Evolutionary conservation across 2,888 invertebrate species (phyloP), one percentile per base, ranked within the genome.

Genomic region (Caenorhabditis japonica): DNA sequence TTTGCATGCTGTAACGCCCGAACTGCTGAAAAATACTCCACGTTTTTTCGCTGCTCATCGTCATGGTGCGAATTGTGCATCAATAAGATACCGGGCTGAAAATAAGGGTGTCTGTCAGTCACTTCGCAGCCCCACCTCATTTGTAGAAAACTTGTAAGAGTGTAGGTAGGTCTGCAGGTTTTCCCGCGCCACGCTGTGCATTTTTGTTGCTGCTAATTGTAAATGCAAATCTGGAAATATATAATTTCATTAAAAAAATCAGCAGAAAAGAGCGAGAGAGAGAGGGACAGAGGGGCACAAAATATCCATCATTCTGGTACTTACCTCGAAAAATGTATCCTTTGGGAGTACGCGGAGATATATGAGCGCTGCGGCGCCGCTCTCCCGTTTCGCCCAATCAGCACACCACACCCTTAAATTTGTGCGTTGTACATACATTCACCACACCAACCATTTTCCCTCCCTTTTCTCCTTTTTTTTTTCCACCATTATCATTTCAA

Each of bases 131-230:
- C 10, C n/a, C 46, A 77, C 77, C 74, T 78, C 78, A 38, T 64
- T 76, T 1, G 53, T 41, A 4, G 74, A 69, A 5, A 59, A 46
- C 46, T 79, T 79, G 51, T 79, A 79, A 0, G 76, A 55, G 41
- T 79, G 70, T 12, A 81, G 71, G 64, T 76, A 81, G 25, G 64
- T 44, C 56, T 81, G 81, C 1, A 81, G 60, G 36, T 76, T 71
- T 39, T 81, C 81, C 23, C 81, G 39, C 10, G 77, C 79, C 38
- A 76, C 68, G 30, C 79, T 79, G 49, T 81, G 79, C 81, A 81
- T 81, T 36, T 53, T 43, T 49, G 1, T 34, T 39, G n/a, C 7
- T 19, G 4, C 19, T 55, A 27, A n/a, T 19, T 19, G n/a, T 39
- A 38, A 47, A 23, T 30, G 10, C 30, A 19, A 39, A 15, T 7